Evolutionary conservation across 2,797 vertebrate species (phyloP), one percentile per base, ranked within the genome.

Genomic region (Todus mexicanus): DNA sequence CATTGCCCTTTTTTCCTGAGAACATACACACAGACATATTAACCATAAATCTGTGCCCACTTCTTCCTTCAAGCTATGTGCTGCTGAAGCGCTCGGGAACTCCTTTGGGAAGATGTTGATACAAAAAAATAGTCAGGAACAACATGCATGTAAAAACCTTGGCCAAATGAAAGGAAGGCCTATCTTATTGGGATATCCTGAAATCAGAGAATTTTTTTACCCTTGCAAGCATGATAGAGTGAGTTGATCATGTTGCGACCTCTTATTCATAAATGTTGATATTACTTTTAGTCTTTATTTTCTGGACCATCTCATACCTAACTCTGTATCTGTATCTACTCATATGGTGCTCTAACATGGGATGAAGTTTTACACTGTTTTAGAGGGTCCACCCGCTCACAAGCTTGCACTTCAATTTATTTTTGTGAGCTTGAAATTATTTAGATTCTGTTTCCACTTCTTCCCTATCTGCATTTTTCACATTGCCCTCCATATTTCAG

Each of bases 1-100:
- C 5, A 20, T 33, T 59, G 31, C 26, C 11, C 27, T 51, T 68
- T 43, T n/a, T 40, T 37, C 12, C 27, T 11, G 38, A 65, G 45
- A 53, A 43, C 4, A 1, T 4, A 40, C 1, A 22, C 14, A 33
- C 20, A 71, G 37, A 33, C 1, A 0, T 4, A 43, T 9, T 9
- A n/a, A 51, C 54, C 45, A 12, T 19, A 35, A 50, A 54, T 10
- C n/a, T 63, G 29, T 12, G 45, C 42, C 50, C 22, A 19, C n/a
- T 45, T 56, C 50, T 42, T 20, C 21, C 71, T 69, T 42, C 48
- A 37, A 78, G 38, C 16, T 65, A 37, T 0, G 7, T 8, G 31
- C 48, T 59, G 43, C 66, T 76, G 38, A 45, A 29, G 29, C 21
- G 59, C 75, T 69, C 4, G 0, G 31, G 19, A 31, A n/a, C 13